phyloP scores from a whole-genome alignment of 53 echinoderm and acorn worm species.

The Arbacia lixula region DNA sequence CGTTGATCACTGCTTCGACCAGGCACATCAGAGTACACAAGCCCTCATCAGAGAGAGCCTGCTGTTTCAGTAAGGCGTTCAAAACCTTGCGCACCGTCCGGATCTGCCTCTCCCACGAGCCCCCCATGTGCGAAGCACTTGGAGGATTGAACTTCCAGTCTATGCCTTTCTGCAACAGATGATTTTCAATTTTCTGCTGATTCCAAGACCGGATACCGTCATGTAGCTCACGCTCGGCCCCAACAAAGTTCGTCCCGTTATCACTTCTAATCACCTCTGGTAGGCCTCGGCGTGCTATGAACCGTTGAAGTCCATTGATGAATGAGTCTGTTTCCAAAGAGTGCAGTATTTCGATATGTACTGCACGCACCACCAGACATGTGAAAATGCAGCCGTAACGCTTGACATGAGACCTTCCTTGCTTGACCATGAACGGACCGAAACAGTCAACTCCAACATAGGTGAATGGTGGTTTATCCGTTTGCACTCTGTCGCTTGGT shows the following conservation, averaged over 20 bases:
- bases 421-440: constrained; percentile 72
- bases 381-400: constrained; percentile 78
- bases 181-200: constrained; percentile 40
- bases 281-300: constrained; percentile 61
- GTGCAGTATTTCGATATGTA: constrained; percentile 74
- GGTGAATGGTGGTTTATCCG: constrained; percentile 65
- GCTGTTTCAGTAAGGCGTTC: constrained; percentile 46
- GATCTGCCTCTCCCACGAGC: constrained; percentile 74
- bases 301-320: constrained; percentile 69
- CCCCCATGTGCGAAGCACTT: constrained; percentile 72
- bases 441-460: constrained; percentile 76
- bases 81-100: constrained; percentile 65
- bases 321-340: constrained; percentile 69
- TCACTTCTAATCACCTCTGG: constrained; percentile 69
- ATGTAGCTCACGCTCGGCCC: constrained; percentile 66
- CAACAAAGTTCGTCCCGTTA: constrained; percentile 85
- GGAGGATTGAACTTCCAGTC: constrained; percentile 80
- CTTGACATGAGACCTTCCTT: constrained; percentile 57
- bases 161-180: constrained; percentile 52
- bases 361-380: constrained; percentile 64
- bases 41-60: constrained; percentile 62
- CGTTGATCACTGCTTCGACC: constrained; percentile 47
- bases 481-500: constrained; percentile 60
- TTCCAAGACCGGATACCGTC: constrained; percentile 46
- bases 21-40: constrained; percentile 52